Conservation (phyloP, 2,888 invertebrate species). For the Temnothorax ravouxi region DNA sequence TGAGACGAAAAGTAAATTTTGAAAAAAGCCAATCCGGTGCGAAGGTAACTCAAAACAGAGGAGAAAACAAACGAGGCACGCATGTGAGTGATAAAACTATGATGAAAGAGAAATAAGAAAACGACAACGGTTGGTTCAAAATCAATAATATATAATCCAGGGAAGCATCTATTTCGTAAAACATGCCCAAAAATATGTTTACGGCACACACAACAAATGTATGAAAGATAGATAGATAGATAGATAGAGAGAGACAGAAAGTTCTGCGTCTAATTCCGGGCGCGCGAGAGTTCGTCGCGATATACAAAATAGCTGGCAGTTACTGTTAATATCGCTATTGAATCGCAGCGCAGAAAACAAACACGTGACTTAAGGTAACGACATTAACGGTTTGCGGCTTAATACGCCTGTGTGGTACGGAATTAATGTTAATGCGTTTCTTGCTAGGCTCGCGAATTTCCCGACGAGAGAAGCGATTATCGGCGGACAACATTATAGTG, state of each 20-base stretch:
- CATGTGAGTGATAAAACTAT: conserved; percentile 51
- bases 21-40: conserved; percentile 84
- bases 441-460: conserved; percentile 45
- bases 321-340: conserved; percentile 39
- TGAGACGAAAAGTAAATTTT: conserved; percentile 77
- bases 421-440: conserved; percentile 51
- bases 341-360: conserved; percentile 45
- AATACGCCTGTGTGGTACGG: conserved; percentile 32
- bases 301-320: conserved; percentile 35
- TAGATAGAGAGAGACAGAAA: conserved; percentile 39
- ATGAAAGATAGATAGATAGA: conserved; percentile 56
- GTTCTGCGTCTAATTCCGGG: conserved; percentile 53
- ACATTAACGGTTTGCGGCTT: conserved; percentile 37
- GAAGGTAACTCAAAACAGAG: conserved; percentile 45
- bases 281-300: conserved; percentile 41
- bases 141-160: conserved; percentile 71
- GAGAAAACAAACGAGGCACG: conserved; percentile 58
- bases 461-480: conserved; percentile 46
- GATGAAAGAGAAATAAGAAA: conserved; percentile 70
- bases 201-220: conserved; percentile 81
- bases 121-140: conserved; percentile 34
- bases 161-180: conserved; percentile 85
- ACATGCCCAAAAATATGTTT: conserved; percentile 85
- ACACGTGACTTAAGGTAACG: conserved; percentile 34
- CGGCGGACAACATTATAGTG: conserved; percentile 16